Conservation (phyloP, 2,797 vertebrate species). For the Chromis chromis region DNA sequence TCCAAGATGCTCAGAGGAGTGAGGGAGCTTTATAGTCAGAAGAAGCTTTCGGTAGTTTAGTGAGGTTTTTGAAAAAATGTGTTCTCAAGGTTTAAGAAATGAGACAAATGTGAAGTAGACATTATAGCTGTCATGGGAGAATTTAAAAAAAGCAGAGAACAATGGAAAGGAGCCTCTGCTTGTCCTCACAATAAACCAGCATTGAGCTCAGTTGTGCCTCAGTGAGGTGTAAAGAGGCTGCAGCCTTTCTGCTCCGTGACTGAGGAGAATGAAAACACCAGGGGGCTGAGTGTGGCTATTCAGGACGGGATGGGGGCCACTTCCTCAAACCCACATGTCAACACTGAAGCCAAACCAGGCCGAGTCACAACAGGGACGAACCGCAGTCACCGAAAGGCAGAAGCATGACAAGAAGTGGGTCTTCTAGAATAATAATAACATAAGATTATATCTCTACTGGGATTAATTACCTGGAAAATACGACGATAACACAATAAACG, state of each 20-base stretch:
- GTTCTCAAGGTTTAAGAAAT: background rate
- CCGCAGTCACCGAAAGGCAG: constrained; percentile 10
- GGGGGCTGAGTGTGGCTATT: constrained; percentile 55
- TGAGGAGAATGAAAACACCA: constrained; percentile 73
- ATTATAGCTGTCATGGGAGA: constrained; percentile 7
- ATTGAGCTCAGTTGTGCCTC: constrained; percentile 57
- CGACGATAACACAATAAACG: background rate
- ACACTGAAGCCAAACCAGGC: constrained; percentile 38
- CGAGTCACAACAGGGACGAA: constrained; percentile 45
- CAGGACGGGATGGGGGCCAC: constrained; percentile 45
- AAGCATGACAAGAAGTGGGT: constrained; percentile 2
- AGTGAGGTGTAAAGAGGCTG: constrained; percentile 55
- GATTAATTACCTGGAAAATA: background rate
- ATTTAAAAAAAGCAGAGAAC: constrained; percentile 26
- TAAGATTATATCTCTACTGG: background rate
- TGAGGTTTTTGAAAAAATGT: background rate
- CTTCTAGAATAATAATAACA: too few relatives aligned
- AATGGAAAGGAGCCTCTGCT: constrained; percentile 31
- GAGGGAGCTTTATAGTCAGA: constrained; percentile 7
- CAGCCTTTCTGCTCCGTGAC: constrained; percentile 72
- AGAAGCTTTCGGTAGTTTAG: background rate
- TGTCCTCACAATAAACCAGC: constrained; percentile 62
- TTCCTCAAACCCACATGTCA: constrained; percentile 73
- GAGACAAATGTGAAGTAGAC: constrained; percentile 9
- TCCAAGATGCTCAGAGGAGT: constrained; percentile 23